Evolutionary conservation across 2,888 invertebrate species (phyloP), one percentile per base, ranked within the genome.

Genomic region (Thelaira solivaga): DNA sequence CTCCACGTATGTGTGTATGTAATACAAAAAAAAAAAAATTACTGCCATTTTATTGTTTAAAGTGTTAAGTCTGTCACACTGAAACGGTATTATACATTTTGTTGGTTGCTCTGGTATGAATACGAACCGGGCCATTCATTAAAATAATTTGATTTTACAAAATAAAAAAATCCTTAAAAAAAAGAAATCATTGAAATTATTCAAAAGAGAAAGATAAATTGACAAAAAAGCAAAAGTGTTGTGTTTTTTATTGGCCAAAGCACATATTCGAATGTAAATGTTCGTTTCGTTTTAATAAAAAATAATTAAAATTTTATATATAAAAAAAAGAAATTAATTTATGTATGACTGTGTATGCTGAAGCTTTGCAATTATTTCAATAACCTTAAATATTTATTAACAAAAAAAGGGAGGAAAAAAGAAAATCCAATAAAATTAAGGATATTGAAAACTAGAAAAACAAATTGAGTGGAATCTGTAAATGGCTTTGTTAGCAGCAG

Each of bases 111-210:
- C 8, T 43, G n/a, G 36, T 18, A n/a, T n/a, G n/a, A n/a, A 29
- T 51, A 51, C 29, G 20, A 51, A n/a, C 29, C 39, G 16, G 22
- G 53, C 34, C 53, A 53, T 53, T 65, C 43, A 53, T 65, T 65
- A 43, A 43, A 65, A 65, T 53, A 65, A 65, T 65, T 65, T 65
- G 31, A 65, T 65, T 65, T 65, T 22, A 53, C 10, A 53, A 65
- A 65, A 51, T 13, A 26, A 26, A 39, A 49, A 41, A n/a, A 1
- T n/a, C 11, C 11, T n/a, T 2, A n/a, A 34, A 34, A n/a, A 49
- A 64, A 16, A 24, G 2, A 64, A 61, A 18, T 51, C n/a, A 29
- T 64, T 64, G n/a, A 45, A 47, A 51, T 59, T 61, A 61, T 59
- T 51, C 22, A 41, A 51, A 61, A 59, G 49, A 13, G 59, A 59